These are phyloP conservation scores for Alcedo quadribrachys DNA, from an alignment of 2,797 vertebrate species.

Conservation along the genomic window DNA sequence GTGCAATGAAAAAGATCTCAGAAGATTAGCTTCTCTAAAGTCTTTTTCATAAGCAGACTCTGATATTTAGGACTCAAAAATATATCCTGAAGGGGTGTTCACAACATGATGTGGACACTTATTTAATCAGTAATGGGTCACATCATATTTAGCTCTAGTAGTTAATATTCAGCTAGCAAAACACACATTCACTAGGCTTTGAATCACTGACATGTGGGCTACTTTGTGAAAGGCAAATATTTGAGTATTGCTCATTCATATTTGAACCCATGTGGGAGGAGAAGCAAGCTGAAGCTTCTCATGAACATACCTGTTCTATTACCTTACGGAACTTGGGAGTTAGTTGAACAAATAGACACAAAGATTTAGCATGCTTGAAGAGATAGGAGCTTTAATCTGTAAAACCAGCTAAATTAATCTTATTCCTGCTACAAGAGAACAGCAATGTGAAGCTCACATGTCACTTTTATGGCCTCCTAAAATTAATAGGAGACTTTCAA, in stretches of 20 bases:
- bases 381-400: background rate
- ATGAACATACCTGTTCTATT: background rate
- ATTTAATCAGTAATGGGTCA: background rate
- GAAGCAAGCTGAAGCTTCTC: background rate
- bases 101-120: accelerated
- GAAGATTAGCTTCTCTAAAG: background rate
- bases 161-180: background rate
- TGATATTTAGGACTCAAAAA: background rate
- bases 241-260: background rate
- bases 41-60: background rate
- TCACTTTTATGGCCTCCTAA: background rate
- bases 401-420: background rate
- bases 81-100: background rate
- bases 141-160: background rate
- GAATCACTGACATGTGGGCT: background rate
- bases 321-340: background rate
- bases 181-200: background rate
- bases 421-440: background rate
- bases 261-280: background rate
- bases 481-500: background rate
- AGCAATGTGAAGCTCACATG: background rate
- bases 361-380: background rate
- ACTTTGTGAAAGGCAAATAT: background rate
- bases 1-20: background rate
- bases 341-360: background rate